Evolutionary conservation across 2,888 invertebrate species (phyloP).

Genomic region (Drosophila nr. fundita): DNA sequence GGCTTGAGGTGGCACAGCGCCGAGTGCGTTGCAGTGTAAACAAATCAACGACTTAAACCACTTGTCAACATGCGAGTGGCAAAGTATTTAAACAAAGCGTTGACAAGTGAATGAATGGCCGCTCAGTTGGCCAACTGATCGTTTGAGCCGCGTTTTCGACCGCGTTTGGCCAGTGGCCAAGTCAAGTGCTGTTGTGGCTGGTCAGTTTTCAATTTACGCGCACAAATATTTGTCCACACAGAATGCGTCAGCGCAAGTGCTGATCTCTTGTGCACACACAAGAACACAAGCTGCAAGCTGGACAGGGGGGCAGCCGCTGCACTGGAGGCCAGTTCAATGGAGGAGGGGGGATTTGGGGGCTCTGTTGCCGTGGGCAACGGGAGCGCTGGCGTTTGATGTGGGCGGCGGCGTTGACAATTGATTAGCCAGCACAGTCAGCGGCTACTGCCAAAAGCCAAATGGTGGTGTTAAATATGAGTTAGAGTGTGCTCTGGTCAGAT

Average conservation of each 20-base stretch:
- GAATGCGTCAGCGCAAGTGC: constrained; percentile 79
- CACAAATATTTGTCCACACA: constrained; percentile 76
- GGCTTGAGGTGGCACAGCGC: constrained; percentile 37
- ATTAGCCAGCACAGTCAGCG: constrained; percentile 61
- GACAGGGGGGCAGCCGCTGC: constrained; percentile 28
- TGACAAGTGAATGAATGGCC: constrained; percentile 76
- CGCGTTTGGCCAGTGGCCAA: constrained; percentile 56
- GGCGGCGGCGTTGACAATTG: constrained; percentile 79
- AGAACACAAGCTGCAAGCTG: constrained; percentile 8
- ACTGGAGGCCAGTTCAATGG: not conserved
- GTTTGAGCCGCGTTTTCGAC: constrained; percentile 35
- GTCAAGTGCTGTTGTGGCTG: constrained; percentile 78
- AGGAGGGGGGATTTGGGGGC: constrained; percentile 1
- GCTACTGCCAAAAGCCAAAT: constrained; percentile 56
- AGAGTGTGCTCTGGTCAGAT: constrained; percentile 29
- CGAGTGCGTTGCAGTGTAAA: constrained; percentile 68
- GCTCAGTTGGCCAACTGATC: constrained; percentile 43
- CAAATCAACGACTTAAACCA: constrained; percentile 80
- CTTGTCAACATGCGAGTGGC: constrained; percentile 80
- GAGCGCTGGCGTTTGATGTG: constrained; percentile 71
- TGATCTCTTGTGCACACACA: constrained; percentile 74
- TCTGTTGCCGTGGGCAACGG: constrained; percentile 9
- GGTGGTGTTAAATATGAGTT: constrained; percentile 66
- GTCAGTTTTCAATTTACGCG: constrained; percentile 80
- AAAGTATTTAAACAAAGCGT: constrained; percentile 80